Evolutionary conservation across 2,888 invertebrate genomes (phyloP), one percentile per base, ranked within the genome.

Genomic region (Hylaea fasciaria): DNA sequence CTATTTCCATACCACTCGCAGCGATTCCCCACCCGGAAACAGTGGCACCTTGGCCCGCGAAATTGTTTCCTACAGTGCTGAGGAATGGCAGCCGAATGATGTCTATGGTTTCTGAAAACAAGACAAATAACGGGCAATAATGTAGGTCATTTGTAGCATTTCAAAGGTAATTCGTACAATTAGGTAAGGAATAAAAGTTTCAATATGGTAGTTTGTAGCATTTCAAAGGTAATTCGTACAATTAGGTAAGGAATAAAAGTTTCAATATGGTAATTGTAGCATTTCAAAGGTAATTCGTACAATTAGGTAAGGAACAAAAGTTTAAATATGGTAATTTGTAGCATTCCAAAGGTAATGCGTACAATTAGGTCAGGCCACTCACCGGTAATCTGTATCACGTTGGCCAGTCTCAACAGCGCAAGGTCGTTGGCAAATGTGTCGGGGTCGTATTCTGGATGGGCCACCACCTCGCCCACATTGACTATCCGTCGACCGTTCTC

Each of bases 1-100:
- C 32, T 17, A 16, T 29, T 29, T 45, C 14, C 44, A 44, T 75
- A 91, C 92, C 88, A 71, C 81, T 80, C 45, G 89, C 86, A 3
- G 89, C 85, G 28, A 91, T 89, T 0, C 92, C 92, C 92, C 92
- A 92, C 0, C 92, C 92, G 0, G 92, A 91, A 0, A 74, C 81
- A 0, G 72, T 79, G 0, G 80, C 84, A 1, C 76, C 86, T 54
- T 73, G 63, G 0, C 90, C 91, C 28, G 91, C 91, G 53, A 92
- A 91, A 66, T 87, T 91, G 32, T 76, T 79, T 0, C 73, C 64
- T 0, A 81, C 77, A 32, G 81, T 84, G 41, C 73, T 85, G 16
- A 85, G 69, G 61, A 87, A 91, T 5, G 92, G 92, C 2, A 92
- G 76, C 1, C 83, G 85, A 0, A 89, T 74, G 2, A 77, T 67